Percentiles rank a stretch among this genome's conserved stretches.
Conservation (phyloP, 2,888 invertebrate genomes). For the Eupithecia vulgata region DNA sequence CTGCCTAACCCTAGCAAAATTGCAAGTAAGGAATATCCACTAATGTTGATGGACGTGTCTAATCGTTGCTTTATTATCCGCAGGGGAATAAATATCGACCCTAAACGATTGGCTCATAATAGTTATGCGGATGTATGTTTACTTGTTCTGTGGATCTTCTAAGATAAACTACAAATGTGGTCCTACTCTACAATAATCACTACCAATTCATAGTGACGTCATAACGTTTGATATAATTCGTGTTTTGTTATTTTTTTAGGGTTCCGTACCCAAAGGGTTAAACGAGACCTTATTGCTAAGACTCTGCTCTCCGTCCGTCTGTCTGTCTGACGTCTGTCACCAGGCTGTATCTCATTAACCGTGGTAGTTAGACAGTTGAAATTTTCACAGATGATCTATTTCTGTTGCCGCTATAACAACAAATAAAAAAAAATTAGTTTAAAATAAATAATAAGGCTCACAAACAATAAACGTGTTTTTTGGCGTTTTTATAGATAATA, state of each 20-base stretch:
- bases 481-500: no score
- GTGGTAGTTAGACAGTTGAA: no score
- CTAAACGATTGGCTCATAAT: conserved; percentile 32
- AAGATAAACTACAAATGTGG: background rate
- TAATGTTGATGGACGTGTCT: conserved; percentile 68
- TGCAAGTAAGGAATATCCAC: conserved; percentile 55
- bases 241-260: background rate
- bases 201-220: background rate
- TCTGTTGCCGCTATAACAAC: no score
- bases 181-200: background rate
- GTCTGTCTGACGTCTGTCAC: no score
- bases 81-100: conserved; percentile 44
- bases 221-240: background rate
- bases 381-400: no score
- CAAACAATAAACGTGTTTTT: no score
- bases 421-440: no score
- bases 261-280: no score
- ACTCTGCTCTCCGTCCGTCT: no score
- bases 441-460: no score
- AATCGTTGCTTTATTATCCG: conserved; percentile 57
- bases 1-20: conserved; percentile 42
- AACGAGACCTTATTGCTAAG: no score
- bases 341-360: no score
- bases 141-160: background rate
- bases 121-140: conserved; percentile 39